Percentiles rank a stretch among this genome's conserved stretches.
Conservation (phyloP, 2,113 vertebrate species). For the Tichodroma muraria region DNA sequence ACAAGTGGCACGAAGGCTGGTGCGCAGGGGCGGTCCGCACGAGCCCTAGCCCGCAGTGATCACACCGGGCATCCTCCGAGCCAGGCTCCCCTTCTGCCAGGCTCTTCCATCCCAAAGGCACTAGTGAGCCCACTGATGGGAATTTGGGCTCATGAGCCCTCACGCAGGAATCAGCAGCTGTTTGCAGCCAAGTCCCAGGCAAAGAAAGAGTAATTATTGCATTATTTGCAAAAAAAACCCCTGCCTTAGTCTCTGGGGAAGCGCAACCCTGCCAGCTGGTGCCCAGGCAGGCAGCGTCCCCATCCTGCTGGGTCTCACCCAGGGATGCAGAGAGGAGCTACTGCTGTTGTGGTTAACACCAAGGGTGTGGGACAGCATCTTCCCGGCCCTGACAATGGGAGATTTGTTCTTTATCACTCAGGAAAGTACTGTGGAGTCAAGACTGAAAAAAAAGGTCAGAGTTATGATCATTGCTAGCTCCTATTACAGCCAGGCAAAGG, state of each 20-base stretch:
- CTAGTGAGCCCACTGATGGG: background rate
- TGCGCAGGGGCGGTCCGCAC: background rate
- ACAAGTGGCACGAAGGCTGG: conserved; percentile 44
- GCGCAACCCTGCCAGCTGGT: background rate
- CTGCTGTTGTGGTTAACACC: background rate
- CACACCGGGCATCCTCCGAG: fast-evolving
- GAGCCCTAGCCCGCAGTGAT: fast-evolving
- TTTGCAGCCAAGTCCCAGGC: fast-evolving
- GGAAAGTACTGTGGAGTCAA: background rate
- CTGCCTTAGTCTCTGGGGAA: fast-evolving
- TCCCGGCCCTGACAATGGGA: background rate
- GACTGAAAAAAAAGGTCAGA: background rate
- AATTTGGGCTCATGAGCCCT: background rate
- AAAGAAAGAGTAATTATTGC: background rate
- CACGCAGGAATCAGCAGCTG: background rate
- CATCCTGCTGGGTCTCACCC: background rate
- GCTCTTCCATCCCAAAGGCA: background rate
- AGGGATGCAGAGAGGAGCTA: background rate
- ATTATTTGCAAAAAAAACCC: background rate
- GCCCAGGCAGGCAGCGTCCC: fast-evolving
- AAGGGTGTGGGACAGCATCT: background rate
- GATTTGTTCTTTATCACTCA: background rate
- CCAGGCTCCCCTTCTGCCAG: background rate
- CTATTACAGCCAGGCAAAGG: background rate
- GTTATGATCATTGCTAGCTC: background rate